These are phyloP conservation scores for Apis dorsata DNA, from an alignment of 1,140 invertebrate species.

Conservation along the genomic window DNA sequence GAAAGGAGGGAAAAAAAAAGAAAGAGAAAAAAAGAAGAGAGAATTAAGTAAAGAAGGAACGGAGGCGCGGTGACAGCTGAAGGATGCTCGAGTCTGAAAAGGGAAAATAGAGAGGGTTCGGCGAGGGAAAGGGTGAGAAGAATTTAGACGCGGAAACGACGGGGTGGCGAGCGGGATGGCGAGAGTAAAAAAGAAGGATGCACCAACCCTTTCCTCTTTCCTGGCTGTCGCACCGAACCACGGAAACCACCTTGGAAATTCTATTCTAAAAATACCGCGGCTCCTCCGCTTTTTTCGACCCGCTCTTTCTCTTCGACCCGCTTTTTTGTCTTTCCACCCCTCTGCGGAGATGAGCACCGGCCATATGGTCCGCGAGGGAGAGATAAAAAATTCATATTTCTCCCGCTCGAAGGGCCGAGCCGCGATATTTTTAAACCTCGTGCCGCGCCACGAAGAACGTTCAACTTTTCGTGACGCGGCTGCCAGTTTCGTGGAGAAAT, in stretches of 20 bases:
- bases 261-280: conserved; percentile 62
- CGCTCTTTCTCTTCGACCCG: conserved; percentile 40
- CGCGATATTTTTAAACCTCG: conserved; percentile 62
- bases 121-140: conserved; percentile 41
- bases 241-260: conserved; percentile 63
- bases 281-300: conserved; percentile 36
- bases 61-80: conserved; percentile 31
- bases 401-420: conserved; percentile 70
- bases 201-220: conserved; percentile 60
- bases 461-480: conserved; percentile 49
- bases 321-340: conserved; percentile 61
- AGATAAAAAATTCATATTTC: conserved; percentile 75
- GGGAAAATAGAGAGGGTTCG: conserved; percentile 47
- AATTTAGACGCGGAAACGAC: conserved; percentile 60
- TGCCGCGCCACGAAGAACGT: conserved; percentile 46
- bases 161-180: not conserved
- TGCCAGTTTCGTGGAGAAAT: conserved; percentile 38
- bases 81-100: conserved; percentile 35
- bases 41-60: not conserved
- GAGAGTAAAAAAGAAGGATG: conserved; percentile 8
- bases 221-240: conserved; percentile 31
- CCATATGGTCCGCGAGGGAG: conserved; percentile 64
- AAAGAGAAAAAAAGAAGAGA: not conserved
- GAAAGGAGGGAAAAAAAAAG: not conserved
- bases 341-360: conserved; percentile 53